Conservation (phyloP, 1,140 invertebrate species). For the Leucophenga varia region DNA sequence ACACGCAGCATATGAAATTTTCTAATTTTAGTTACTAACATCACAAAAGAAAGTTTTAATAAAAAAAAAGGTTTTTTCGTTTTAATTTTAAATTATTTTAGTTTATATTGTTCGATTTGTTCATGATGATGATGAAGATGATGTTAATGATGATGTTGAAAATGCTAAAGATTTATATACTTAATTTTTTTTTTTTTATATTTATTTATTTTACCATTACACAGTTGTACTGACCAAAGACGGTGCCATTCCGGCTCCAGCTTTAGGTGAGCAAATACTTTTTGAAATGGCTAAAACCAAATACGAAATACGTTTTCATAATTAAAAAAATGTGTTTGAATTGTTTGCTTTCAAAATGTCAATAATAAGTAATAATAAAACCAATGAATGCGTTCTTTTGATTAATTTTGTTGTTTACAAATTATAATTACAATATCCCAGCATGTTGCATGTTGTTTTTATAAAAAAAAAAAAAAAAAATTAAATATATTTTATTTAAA, state of each 20-base stretch:
- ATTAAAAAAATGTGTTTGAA: too few species aligned
- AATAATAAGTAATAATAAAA: conserved; percentile 15
- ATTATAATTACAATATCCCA: conserved; percentile 10
- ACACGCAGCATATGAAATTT: too few species aligned
- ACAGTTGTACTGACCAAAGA: conserved; percentile 74
- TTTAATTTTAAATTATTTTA: conserved; percentile 21
- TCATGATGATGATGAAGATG: conserved; percentile 21
- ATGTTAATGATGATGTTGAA: conserved; percentile 23
- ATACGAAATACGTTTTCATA: too few species aligned
- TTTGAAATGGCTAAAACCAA: conserved; percentile 19
- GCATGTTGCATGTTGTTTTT: conserved; percentile 51
- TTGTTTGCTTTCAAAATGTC: too few species aligned
- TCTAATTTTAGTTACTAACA: not conserved
- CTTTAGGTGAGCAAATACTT: conserved; percentile 65
- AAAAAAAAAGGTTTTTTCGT: too few species aligned
- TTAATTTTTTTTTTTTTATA: conserved; percentile 32
- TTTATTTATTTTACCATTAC: conserved; percentile 41
- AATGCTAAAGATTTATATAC: too few species aligned
- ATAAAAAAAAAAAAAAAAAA: too few species aligned
- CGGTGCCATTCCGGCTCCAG: conserved; percentile 70
- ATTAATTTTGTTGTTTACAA: conserved; percentile 22
- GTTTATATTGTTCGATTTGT: conserved; percentile 19
- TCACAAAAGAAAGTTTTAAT: too few species aligned
- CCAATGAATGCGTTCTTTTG: conserved; percentile 16
- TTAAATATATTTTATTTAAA: too few species aligned